A percentile compares a stretch with the other conserved stretches of the same genome.
Evolutionary conservation across 2,797 vertebrate species (phyloP).

Genomic region (Phrynocephalus vlangalii): DNA sequence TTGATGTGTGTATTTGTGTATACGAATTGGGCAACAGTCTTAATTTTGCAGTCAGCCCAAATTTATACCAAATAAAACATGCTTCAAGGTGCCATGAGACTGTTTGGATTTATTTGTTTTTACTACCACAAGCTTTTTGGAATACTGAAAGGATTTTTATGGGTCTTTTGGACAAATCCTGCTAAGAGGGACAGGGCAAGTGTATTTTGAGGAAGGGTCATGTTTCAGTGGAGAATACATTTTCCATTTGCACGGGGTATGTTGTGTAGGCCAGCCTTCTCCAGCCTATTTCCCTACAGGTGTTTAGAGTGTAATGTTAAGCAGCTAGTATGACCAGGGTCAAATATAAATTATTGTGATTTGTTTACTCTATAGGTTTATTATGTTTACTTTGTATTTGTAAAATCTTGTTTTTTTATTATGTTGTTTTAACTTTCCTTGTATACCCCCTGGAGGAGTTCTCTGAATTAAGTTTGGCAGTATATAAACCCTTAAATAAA

Average conservation of each 20-base stretch:
- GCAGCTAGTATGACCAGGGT: not conserved
- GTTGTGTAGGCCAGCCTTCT: not conserved
- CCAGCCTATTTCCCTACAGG: conserved; percentile 12
- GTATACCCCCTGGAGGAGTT: too few species aligned
- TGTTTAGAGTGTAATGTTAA: not conserved
- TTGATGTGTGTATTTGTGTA: not conserved
- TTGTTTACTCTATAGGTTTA: too few species aligned
- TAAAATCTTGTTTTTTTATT: too few species aligned
- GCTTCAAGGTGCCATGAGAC: not conserved
- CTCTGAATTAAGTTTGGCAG: too few species aligned
- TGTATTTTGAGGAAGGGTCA: not conserved
- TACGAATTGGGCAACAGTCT: not conserved
- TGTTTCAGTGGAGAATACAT: not conserved
- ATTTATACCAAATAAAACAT: not conserved
- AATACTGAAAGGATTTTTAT: not conserved
- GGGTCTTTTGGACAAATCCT: not conserved
- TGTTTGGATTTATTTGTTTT: not conserved
- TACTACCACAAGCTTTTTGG: not conserved
- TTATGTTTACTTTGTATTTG: too few species aligned
- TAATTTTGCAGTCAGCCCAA: not conserved
- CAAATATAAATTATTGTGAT: too few species aligned
- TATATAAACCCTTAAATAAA: not conserved
- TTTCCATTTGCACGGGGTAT: not conserved
- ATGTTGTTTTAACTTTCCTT: too few species aligned
- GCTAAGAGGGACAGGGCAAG: too few species aligned